Percentiles rank a stretch among this genome's conserved stretches.
phyloP scores from a whole-genome alignment of 2,797 vertebrate species.

The Alectoris magna region DNA sequence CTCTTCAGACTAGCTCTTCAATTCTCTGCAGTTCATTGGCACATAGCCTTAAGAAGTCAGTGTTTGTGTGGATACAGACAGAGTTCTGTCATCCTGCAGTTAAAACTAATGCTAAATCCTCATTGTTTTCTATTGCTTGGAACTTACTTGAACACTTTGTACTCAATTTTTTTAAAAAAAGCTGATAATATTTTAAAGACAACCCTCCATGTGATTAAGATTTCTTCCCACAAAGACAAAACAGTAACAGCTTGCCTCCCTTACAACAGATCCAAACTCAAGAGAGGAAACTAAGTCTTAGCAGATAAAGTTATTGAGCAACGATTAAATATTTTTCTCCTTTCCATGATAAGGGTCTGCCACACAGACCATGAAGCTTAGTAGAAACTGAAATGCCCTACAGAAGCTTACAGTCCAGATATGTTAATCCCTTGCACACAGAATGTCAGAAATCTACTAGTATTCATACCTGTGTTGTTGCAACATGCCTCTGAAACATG shows the following conservation, averaged over 20 bases:
- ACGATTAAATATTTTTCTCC: not conserved
- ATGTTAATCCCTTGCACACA: not conserved
- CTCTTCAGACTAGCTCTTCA: not conserved
- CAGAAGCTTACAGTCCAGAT: not conserved
- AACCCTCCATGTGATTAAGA: not conserved
- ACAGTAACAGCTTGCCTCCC: not conserved
- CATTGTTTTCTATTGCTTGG: not conserved
- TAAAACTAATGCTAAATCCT: not conserved
- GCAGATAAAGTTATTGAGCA: not conserved
- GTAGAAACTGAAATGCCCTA: constrained; percentile 18
- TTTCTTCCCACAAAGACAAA: not conserved
- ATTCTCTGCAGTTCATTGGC: not conserved
- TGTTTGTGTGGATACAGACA: not conserved
- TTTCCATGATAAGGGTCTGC: constrained; percentile 10
- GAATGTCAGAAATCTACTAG: constrained; percentile 49
- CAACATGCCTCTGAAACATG: constrained; percentile 30
- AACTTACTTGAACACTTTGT: not conserved
- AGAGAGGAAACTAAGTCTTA: not conserved
- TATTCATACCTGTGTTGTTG: constrained; percentile 58
- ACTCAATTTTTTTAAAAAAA: not conserved
- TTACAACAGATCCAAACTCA: not conserved
- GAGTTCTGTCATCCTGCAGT: not conserved
- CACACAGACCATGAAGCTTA: not conserved
- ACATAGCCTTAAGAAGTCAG: not conserved
- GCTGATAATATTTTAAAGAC: not conserved